phyloP scores from a whole-genome alignment of 2,888 invertebrate genomes.

The Synergus japonicus region DNA sequence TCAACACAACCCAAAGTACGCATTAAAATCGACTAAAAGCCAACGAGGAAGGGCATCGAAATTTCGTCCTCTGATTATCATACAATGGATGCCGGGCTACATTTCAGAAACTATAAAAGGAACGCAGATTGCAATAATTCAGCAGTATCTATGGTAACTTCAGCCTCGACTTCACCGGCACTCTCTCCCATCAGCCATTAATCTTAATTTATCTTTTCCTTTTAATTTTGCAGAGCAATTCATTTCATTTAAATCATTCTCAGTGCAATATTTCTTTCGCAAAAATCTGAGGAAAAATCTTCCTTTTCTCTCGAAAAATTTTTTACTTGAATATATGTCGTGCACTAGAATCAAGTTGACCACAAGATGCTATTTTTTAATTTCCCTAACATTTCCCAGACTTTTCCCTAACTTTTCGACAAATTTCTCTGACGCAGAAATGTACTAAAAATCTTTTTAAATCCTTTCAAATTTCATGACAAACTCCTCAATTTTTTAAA shows the following conservation, averaged over 20 bases:
- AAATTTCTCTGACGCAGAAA: no score
- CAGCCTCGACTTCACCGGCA: not conserved
- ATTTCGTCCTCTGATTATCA: slow-evolving; percentile 5
- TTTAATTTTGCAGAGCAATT: not conserved
- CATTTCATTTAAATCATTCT: not conserved
- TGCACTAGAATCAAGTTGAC: no score
- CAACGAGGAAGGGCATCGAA: not conserved
- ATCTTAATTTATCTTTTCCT: slow-evolving; percentile 26
- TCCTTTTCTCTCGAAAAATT: not conserved
- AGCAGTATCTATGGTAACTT: slow-evolving; percentile 5
- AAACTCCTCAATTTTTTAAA: no score
- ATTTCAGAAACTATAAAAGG: slow-evolving; percentile 7
- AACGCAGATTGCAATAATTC: not conserved
- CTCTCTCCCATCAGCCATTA: not conserved
- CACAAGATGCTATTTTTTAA: no score
- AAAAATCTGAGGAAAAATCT: slow-evolving; percentile 3
- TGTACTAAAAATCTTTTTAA: no score
- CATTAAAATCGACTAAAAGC: not conserved
- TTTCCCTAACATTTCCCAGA: no score
- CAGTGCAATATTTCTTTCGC: not conserved
- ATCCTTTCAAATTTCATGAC: no score
- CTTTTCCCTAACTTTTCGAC: no score
- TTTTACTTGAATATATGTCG: no score
- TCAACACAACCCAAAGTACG: slow-evolving; percentile 1
- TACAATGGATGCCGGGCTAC: not conserved